phyloP scores from a whole-genome alignment of 2,888 invertebrate genomes.

The Noctua janthina region DNA sequence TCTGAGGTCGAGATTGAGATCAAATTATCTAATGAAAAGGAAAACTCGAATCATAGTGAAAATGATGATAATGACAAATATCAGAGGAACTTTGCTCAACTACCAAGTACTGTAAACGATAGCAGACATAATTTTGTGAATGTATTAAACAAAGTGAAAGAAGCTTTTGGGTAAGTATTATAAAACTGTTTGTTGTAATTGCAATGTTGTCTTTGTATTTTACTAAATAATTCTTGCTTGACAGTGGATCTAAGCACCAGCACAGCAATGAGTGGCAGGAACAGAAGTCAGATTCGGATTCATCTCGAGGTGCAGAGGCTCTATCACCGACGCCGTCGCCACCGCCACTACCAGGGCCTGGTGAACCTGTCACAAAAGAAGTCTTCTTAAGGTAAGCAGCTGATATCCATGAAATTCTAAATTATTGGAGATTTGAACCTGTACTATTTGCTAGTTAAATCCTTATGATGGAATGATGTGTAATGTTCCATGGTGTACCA shows the following conservation, averaged over 20 bases:
- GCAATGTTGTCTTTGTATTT: not conserved
- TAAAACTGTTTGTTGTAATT: not conserved
- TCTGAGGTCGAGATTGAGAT: slow-evolving; percentile 84
- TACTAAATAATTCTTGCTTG: not conserved
- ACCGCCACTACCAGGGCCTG: slow-evolving; percentile 81
- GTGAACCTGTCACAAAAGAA: slow-evolving; percentile 82
- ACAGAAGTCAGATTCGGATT: slow-evolving; percentile 82
- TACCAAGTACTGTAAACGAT: slow-evolving; percentile 79
- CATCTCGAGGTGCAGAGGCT: slow-evolving; percentile 72
- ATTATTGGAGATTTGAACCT: not conserved
- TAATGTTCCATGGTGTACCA: not conserved
- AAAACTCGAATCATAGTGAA: slow-evolving; percentile 82
- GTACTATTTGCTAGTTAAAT: slow-evolving; percentile 4
- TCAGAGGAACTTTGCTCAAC: slow-evolving; percentile 77
- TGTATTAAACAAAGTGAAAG: slow-evolving; percentile 86
- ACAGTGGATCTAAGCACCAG: slow-evolving; percentile 77
- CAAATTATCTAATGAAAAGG: slow-evolving; percentile 81
- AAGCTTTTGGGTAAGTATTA: slow-evolving; percentile 82
- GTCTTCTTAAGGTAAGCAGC: slow-evolving; percentile 81
- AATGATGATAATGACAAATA: slow-evolving; percentile 80
- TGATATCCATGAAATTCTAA: not conserved
- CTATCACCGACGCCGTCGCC: slow-evolving; percentile 85
- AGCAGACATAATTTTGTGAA: slow-evolving; percentile 85
- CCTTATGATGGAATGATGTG: not conserved
- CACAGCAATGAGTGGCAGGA: slow-evolving; percentile 79